Base-by-base conservation (phyloP, 1,140 invertebrate species). In the Onthophagus taurus region DNA sequence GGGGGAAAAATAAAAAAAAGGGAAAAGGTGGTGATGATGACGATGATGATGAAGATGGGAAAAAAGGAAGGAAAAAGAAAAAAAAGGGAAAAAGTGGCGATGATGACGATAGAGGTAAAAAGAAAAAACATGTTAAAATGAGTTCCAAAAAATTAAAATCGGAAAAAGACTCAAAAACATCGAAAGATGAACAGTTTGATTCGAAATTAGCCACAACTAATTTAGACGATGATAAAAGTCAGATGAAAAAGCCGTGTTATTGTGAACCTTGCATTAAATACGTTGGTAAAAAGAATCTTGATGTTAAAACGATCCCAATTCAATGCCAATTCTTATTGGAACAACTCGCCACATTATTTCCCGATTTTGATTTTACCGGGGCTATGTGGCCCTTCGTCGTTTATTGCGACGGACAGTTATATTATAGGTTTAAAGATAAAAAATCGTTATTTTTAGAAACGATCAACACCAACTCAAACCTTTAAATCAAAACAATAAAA, bases 371-470 rank as follows among this genome's bases (percentile, higher is more conserved):
- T 52, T 47, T 58, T 9, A 47, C 50, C 2, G 24, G 36, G 16
- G 33, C 54, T 26, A 42, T 58, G 18, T 33, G 54, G 18, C 58
- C 58, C 7, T 60, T 56, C 26, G 55, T 50, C 11, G 58, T 53
- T 44, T 60, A 49, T 33, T 47, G 33, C 24, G 47, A 53, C 26
- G 58, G 55, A 2, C 58, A 58, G 13, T 39, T 58, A 2, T 58
- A 50, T 36, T 60, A 58, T 21, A 57, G 49, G 20, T 47, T 47
- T 26, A 4, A 29, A 13, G 31, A 33, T 16, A 18, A 42, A 17
- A 19, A 41, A 19, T 31, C 39, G 8, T 7, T 47, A 4, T 47
- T 47, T 30, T 17, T 34, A 11, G 37, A 42, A 37, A 47, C 45
- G n/a, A n/a, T n/a, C n/a, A n/a, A n/a, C n/a, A n/a, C n/a, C n/a